These are phyloP conservation scores for Discoglossus pictus DNA, from an alignment of 2,797 vertebrate species.

Conservation along the genomic window DNA sequence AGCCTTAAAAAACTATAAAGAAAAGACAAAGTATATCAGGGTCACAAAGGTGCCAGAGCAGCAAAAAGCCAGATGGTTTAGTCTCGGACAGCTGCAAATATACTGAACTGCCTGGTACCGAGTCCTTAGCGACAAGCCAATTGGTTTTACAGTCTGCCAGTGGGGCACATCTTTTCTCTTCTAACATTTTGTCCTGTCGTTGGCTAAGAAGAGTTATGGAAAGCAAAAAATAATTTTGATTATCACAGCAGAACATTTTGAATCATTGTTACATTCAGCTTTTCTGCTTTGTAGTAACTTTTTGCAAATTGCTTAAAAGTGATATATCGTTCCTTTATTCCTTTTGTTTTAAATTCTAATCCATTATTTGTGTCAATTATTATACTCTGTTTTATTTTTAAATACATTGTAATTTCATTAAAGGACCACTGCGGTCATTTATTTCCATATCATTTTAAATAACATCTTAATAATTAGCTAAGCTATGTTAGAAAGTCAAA, in stretches of 20 bases:
- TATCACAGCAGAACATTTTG: conserved; percentile 31
- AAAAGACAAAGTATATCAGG: background rate
- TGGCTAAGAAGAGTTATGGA: conserved; percentile 5
- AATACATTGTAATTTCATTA: too few relatives aligned
- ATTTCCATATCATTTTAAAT: too few relatives aligned
- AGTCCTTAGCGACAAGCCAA: conserved; percentile 55
- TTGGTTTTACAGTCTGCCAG: conserved; percentile 35
- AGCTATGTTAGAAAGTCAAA: too few relatives aligned
- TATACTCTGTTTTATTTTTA: too few relatives aligned
- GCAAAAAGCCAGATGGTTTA: background rate
- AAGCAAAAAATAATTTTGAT: conserved; percentile 43
- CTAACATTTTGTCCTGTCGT: conserved; percentile 31
- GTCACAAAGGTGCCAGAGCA: background rate
- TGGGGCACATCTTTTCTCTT: conserved; percentile 20
- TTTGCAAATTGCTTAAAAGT: too few relatives aligned
- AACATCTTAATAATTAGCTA: too few relatives aligned
- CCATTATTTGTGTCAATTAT: too few relatives aligned
- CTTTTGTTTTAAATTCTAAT: too few relatives aligned
- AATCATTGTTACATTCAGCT: conserved; percentile 10
- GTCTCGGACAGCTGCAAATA: background rate
- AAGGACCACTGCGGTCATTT: too few relatives aligned
- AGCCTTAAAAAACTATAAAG: background rate
- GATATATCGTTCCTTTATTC: too few relatives aligned
- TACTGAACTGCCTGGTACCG: background rate
- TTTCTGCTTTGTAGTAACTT: background rate